These are phyloP conservation scores for Brachycybe producta DNA, from an alignment of 2,888 invertebrate genomes.

Conservation along the genomic window DNA sequence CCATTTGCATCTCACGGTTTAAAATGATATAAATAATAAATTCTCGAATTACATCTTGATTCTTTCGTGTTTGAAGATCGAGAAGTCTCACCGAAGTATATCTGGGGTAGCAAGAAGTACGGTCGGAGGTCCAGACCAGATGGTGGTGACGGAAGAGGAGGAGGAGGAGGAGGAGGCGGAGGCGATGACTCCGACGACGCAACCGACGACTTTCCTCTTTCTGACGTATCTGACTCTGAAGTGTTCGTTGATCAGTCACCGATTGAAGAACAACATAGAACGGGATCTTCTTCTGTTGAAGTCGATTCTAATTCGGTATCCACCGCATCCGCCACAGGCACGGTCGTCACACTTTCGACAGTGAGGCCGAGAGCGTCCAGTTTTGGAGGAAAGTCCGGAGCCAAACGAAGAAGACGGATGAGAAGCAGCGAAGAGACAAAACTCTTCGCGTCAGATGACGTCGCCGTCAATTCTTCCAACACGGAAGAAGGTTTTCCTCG, in stretches of 20 bases:
- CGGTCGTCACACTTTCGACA: not conserved
- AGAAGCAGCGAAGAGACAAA: slow-evolving; percentile 8
- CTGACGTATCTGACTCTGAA: slow-evolving; percentile 18
- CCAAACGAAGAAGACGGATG: slow-evolving; percentile 10
- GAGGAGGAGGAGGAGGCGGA: too few relatives aligned
- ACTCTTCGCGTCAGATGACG: not conserved
- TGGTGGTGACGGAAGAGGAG: too few relatives aligned
- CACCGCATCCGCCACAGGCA: not conserved
- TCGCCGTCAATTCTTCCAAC: too few relatives aligned
- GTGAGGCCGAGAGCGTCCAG: not conserved
- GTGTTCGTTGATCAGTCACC: slow-evolving; percentile 8
- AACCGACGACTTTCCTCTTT: slow-evolving; percentile 10
- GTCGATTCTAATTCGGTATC: not conserved
- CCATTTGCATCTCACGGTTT: too few relatives aligned
- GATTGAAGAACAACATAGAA: too few relatives aligned
- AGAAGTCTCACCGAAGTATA: slow-evolving; percentile 24
- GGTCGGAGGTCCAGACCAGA: slow-evolving; percentile 24
- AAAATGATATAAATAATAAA: too few relatives aligned
- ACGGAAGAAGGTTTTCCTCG: too few relatives aligned
- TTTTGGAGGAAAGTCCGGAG: not conserved
- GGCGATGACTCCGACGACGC: slow-evolving; percentile 6
- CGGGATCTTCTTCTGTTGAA: not conserved
- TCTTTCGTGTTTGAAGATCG: too few relatives aligned
- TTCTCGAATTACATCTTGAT: too few relatives aligned
- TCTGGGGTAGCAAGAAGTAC: slow-evolving; percentile 24